Evolutionary conservation across 2,888 invertebrate genomes (phyloP).

Genomic region (Cerceris ruficornis): DNA sequence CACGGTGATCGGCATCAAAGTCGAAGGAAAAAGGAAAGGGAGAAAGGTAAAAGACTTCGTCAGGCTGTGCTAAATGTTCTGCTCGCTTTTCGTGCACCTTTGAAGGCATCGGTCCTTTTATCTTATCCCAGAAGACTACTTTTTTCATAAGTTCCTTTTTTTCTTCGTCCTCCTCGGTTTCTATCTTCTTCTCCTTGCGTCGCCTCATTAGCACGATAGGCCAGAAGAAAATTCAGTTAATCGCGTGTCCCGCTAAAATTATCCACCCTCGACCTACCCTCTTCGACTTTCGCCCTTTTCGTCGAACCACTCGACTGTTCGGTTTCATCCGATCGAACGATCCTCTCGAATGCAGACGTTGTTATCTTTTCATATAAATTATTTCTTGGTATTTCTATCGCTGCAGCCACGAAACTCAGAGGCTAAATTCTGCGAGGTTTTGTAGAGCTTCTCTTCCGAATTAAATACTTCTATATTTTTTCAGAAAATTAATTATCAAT

Average conservation of each 20-base stretch:
- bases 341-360: not conserved
- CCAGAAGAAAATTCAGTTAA: constrained; percentile 29
- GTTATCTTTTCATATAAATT: not conserved
- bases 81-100: constrained; percentile 1
- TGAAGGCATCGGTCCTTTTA: constrained; percentile 21
- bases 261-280: not conserved
- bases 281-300: not conserved
- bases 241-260: constrained; percentile 26
- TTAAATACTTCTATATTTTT: too few relatives aligned
- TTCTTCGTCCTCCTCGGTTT: not conserved
- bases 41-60: not conserved
- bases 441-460: too few relatives aligned
- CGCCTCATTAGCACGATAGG: constrained; percentile 25
- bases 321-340: not conserved
- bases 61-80: not conserved
- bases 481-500: too few relatives aligned
- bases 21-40: not conserved
- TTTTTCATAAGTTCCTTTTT: constrained; percentile 7
- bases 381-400: too few relatives aligned
- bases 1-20: too few relatives aligned
- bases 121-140: not conserved
- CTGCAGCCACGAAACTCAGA: too few relatives aligned
- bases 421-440: too few relatives aligned
- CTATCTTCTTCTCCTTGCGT: not conserved
- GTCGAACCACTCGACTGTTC: not conserved